Base-by-base conservation (phyloP, 2,888 invertebrate species). In the Fragum sueziense region DNA sequence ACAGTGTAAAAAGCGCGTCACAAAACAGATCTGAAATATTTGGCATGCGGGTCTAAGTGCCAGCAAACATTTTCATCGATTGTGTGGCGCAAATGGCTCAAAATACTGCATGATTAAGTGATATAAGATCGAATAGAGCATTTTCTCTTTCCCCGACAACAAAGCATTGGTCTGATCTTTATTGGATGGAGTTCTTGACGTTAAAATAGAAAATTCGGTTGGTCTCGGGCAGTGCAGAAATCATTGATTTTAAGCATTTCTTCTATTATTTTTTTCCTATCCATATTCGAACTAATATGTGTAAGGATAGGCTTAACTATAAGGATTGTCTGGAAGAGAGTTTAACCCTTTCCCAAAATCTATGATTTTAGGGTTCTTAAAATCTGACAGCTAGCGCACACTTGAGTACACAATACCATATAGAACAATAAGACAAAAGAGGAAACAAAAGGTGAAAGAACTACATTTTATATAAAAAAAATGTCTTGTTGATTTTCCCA, bases 91-190 rank as follows among this genome's bases (percentile, higher is more conserved):
- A 57, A 62, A 29, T n/a, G 33, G 62, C 33, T 62, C 62, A 62
- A 62, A 62, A 62, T 62, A 62, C 33, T 34, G 17, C 62, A 62
- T 29, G 62, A n/a, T 62, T 62, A 33, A 62, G 62, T 62, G 29
- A 62, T 33, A 62, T 31, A 29, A 31, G 62, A 62, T 34, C 57
- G 62, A 62, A 33, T 34, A 34, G 29, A 34, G 33, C 9, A 34
- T n/a, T 62, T 62, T 11, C 6, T 20, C 2, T n/a, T 1, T n/a
- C 47, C n/a, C 6, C 17, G 6, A n/a, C 6, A 3, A 17, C n/a
- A n/a, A 47, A 47, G 17, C 17, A 1, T 47, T 47, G 17, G 20
- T 20, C 17, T 47, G 47, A n/a, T 20, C 2, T 47, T n/a, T 6
- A 20, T 17, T 6, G n/a, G 1, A 3, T 6, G 47, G 6, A 2